phyloP scores from a whole-genome alignment of 2,888 invertebrate species.

The Carpatolechia fugitivella region DNA sequence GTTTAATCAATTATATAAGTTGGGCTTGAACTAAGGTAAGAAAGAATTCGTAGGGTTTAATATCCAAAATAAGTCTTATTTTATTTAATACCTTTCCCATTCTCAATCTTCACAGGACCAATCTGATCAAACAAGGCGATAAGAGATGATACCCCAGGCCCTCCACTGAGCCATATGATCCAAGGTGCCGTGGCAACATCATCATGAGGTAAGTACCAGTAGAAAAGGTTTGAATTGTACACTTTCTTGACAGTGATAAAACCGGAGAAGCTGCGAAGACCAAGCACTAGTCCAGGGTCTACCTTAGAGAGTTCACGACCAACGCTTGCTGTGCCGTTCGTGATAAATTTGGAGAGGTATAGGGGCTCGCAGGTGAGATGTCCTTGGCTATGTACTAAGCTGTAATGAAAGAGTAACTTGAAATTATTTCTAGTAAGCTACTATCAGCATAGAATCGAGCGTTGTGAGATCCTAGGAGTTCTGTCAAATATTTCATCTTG shows the following conservation, averaged over 20 bases:
- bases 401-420: not conserved
- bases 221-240: slow-evolving; percentile 85
- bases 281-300: slow-evolving; percentile 26
- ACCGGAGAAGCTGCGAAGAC: slow-evolving; percentile 59
- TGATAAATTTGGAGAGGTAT: not conserved
- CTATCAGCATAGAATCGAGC: too few relatives aligned
- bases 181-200: slow-evolving; percentile 71
- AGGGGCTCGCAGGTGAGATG: not conserved
- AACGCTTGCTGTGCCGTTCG: not conserved
- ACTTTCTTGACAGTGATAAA: slow-evolving; percentile 83
- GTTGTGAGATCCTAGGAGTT: too few relatives aligned
- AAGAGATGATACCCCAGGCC: slow-evolving; percentile 84
- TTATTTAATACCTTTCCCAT: slow-evolving; percentile 38
- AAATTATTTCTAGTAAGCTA: too few relatives aligned
- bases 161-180: slow-evolving; percentile 91
- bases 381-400: not conserved
- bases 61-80: too few relatives aligned
- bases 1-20: too few relatives aligned
- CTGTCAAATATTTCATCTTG: too few relatives aligned
- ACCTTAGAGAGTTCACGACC: not conserved
- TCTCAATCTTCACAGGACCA: slow-evolving; percentile 41
- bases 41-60: too few relatives aligned
- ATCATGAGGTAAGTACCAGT: slow-evolving; percentile 86
- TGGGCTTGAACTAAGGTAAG: too few relatives aligned
- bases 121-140: slow-evolving; percentile 44